Base-by-base conservation (phyloP, 2,888 invertebrate genomes). In the Arctia plantaginis region DNA sequence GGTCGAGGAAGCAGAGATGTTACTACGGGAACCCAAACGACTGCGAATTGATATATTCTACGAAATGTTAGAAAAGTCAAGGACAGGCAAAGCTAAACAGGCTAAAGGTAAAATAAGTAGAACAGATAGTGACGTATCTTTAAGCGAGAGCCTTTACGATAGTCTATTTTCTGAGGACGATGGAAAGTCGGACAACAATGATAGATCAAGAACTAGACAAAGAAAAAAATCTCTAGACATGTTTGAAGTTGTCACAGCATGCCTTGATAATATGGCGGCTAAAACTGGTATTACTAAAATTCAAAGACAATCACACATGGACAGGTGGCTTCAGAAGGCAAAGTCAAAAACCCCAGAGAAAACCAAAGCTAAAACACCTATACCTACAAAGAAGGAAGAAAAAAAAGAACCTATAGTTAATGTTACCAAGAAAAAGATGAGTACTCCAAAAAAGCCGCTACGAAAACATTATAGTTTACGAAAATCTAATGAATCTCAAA, bases 1-100 rank as follows among this genome's bases (percentile, higher is more conserved):
- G 0, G 97, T 98, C 0, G 95, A 96, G n/a, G 98, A 98, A 93
- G 98, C 98, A 0, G 97, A 97, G 85, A 94, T 93, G 71, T 94
- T 98, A 13, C 90, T 96, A 7, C 88, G 93, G 20, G 95, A 96
- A 87, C 95, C 96, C 23, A 93, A 96, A 75, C 90, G 96, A 65
- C 92, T 97, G n/a, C 95, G 97, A 78, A 93, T 97, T 66, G 94
- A 96, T 66, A 93, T 95, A 74, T 96, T 97, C 76, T 88, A 92
- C 73, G 92, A 93, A 15, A 91, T 95, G 90, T 84, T 95, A 12
- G 83, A 86, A 75, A 92, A 90, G 72, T 78, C 86, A 3, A 89
- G 90, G 82, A 78, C 80, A 27, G 75, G 72, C 6, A 94, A 92
- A 88, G 85, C 86, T 0, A 93, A 92, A 81, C 78, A 72, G 44